Conservation (phyloP, 35 echinoderm and acorn worm species). For the Antedon bifida region DNA sequence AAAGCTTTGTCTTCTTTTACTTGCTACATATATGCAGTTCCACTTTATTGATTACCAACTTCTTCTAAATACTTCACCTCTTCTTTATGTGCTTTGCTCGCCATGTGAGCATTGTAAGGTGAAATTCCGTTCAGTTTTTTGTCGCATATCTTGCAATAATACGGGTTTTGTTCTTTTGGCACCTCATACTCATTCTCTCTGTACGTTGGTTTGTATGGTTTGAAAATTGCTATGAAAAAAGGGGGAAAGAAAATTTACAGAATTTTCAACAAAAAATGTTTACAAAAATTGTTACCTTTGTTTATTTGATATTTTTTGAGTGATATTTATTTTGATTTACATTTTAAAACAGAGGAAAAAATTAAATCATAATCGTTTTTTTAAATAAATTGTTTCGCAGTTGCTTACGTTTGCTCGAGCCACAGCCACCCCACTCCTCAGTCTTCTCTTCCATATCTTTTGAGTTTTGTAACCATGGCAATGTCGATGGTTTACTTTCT, state of each 20-base stretch:
- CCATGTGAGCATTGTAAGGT: conserved; percentile 69
- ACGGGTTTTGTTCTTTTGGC: conserved; percentile 13
- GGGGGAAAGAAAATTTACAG: no score
- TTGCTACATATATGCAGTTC: no score
- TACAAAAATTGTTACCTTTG: no score
- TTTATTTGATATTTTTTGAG: no score
- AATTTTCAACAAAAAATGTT: no score
- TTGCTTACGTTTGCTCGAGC: background rate
- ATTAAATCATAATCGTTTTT: no score
- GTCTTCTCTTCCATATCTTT: background rate
- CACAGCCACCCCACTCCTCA: no score
- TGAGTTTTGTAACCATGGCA: background rate
- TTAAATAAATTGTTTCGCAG: no score
- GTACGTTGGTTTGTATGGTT: background rate
- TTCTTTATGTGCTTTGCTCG: conserved; percentile 69
- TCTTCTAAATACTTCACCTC: conserved; percentile 66
- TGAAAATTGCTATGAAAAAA: background rate
- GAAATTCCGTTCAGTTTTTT: conserved; percentile 73
- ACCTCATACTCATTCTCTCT: background rate
- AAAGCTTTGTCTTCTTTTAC: no score
- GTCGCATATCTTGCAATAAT: conserved; percentile 59
- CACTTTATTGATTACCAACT: no score
- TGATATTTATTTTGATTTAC: no score
- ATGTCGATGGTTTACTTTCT: background rate
- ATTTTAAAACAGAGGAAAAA: no score